Evolutionary conservation across 2,888 invertebrate species (phyloP).

Genomic region (Callyntrura guangdongensis): DNA sequence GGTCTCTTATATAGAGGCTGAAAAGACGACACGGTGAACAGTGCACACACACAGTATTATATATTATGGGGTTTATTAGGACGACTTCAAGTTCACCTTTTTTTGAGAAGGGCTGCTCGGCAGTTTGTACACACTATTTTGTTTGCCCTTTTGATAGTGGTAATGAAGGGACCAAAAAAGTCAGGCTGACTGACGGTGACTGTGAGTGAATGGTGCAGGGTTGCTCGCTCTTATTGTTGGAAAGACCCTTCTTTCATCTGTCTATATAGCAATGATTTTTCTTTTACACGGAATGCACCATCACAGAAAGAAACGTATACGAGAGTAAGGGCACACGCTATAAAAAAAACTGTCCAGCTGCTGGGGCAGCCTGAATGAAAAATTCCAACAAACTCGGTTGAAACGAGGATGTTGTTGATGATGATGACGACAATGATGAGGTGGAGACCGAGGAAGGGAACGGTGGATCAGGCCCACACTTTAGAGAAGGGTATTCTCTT

Average conservation of each 20-base stretch:
- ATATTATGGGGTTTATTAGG: background rate
- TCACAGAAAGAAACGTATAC: background rate
- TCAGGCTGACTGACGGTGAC: constrained; percentile 7
- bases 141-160: background rate
- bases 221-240: background rate
- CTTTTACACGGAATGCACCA: background rate
- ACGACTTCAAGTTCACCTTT: constrained; percentile 40
- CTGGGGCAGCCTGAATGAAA: background rate
- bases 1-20: too few relatives aligned
- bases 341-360: constrained; percentile 42
- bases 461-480: constrained; percentile 24
- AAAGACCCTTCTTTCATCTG: too few relatives aligned
- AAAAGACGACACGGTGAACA: background rate
- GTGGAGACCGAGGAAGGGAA: constrained; percentile 2
- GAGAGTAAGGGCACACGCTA: background rate
- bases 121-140: background rate
- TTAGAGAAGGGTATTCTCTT: background rate
- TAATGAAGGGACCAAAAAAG: constrained; percentile 1
- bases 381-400: constrained; percentile 19
- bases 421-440: too few relatives aligned
- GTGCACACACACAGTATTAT: background rate
- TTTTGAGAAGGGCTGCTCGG: constrained; percentile 4
- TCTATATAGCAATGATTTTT: background rate
- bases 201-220: constrained; percentile 40
- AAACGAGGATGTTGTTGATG: background rate